These are phyloP conservation scores for Drosophila seguyi DNA, from an alignment of 1,140 invertebrate genomes.

Conservation along the genomic window DNA sequence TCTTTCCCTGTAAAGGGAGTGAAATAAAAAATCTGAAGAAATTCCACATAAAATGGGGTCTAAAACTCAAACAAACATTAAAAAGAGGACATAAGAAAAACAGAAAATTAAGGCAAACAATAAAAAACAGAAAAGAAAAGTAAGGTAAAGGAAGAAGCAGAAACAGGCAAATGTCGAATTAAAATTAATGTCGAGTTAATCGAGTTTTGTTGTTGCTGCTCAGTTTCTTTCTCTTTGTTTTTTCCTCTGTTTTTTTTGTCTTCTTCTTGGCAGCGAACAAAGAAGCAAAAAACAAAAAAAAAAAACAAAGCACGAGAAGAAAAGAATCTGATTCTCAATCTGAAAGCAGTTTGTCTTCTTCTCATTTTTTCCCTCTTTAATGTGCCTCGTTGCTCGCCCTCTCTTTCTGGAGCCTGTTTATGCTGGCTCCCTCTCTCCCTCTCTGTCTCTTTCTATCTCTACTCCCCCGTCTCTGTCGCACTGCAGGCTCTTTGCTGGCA, in stretches of 20 bases:
- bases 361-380: constrained; percentile 43
- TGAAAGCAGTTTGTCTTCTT: constrained; percentile 83
- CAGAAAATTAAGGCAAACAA: constrained; percentile 44
- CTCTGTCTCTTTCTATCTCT: constrained; percentile 17
- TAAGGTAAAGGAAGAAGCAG: constrained; percentile 34
- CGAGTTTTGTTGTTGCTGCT: constrained; percentile 78
- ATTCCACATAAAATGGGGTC: constrained; percentile 58
- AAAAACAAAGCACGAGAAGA: constrained; percentile 32
- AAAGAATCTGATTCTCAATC: constrained; percentile 76
- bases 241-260: constrained; percentile 1
- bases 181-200: constrained; percentile 84
- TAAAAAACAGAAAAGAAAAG: constrained; percentile 34
- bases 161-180: constrained; percentile 72
- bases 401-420: constrained; percentile 63
- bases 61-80: constrained; percentile 45
- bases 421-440: constrained; percentile 21
- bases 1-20: not conserved
- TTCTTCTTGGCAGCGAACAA: constrained; percentile 51
- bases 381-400: constrained; percentile 28
- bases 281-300: constrained; percentile 38
- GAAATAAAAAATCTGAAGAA: constrained; percentile 49
- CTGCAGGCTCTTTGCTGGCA: constrained; percentile 55
- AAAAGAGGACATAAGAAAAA: constrained; percentile 33
- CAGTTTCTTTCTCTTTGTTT: constrained; percentile 40
- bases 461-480: constrained; percentile 33